These are phyloP conservation scores for Lamproptera curius DNA, from an alignment of 2,888 invertebrate species.

Conservation along the genomic window DNA sequence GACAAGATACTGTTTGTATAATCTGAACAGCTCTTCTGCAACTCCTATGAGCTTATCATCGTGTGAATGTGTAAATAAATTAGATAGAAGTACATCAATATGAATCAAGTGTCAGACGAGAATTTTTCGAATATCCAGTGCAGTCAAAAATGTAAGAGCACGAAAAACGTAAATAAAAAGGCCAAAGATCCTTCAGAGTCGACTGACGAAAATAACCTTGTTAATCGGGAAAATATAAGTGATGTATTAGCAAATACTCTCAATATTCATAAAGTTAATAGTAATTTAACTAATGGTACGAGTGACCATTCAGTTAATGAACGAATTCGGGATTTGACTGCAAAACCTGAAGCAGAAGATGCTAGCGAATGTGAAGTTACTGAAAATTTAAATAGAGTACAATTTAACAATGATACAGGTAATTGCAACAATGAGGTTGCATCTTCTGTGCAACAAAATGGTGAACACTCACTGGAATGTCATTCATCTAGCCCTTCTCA, in stretches of 20 bases:
- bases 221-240: slow-evolving; percentile 58
- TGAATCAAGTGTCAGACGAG: slow-evolving; percentile 66
- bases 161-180: slow-evolving; percentile 69
- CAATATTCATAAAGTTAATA: slow-evolving; percentile 63
- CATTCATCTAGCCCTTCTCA: slow-evolving; percentile 31
- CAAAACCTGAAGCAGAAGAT: slow-evolving; percentile 41
- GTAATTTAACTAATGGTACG: slow-evolving; percentile 68
- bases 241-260: slow-evolving; percentile 64
- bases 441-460: slow-evolving; percentile 21
- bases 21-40: slow-evolving; percentile 48
- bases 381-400: slow-evolving; percentile 65
- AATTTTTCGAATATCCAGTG: slow-evolving; percentile 63
- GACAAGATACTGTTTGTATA: slow-evolving; percentile 67
- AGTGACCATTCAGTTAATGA: slow-evolving; percentile 57
- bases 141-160: slow-evolving; percentile 59
- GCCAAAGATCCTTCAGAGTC: slow-evolving; percentile 69
- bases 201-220: slow-evolving; percentile 54
- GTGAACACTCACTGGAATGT: slow-evolving; percentile 39
- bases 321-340: slow-evolving; percentile 40
- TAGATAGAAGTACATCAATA: slow-evolving; percentile 60
- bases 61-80: slow-evolving; percentile 67
- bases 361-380: slow-evolving; percentile 38
- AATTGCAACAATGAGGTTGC: slow-evolving; percentile 20
- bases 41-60: slow-evolving; percentile 53
- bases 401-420: slow-evolving; percentile 44